A percentile compares a stretch with the other conserved stretches of the same genome.
Conservation (phyloP, 2,113 vertebrate genomes). For the Rynchops niger region DNA sequence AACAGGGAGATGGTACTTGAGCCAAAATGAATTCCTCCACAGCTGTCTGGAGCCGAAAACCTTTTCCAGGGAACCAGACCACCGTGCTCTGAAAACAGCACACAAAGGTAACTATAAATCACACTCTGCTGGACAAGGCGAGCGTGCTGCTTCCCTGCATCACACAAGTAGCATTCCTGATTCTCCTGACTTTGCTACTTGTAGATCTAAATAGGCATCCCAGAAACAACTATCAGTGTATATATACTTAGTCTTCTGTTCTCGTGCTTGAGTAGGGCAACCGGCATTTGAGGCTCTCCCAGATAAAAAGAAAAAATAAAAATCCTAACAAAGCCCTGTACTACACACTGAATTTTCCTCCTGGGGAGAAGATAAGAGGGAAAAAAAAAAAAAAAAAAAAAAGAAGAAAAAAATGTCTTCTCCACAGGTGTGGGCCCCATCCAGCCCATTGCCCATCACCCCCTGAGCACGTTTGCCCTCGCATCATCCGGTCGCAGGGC, state of each 20-base stretch:
- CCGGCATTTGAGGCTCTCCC: not conserved
- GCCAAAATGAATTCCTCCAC: not conserved
- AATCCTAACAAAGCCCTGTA: not conserved
- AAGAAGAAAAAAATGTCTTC: not conserved
- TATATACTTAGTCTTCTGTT: not conserved
- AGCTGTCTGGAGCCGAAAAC: not conserved
- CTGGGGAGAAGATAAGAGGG: not conserved
- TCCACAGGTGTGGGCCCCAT: not conserved
- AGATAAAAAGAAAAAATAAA: not conserved
- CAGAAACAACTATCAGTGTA: not conserved
- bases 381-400: too few relatives aligned
- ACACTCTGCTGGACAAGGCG: accelerated
- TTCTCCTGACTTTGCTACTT: not conserved
- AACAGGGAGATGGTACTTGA: not conserved
- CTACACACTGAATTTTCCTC: not conserved
- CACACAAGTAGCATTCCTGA: not conserved
- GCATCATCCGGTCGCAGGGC: not conserved
- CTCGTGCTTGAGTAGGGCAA: not conserved
- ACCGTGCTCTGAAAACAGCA: not conserved
- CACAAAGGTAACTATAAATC: not conserved
- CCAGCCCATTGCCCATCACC: not conserved
- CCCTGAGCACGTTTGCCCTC: not conserved
- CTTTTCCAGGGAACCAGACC: not conserved
- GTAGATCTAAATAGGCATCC: not conserved
- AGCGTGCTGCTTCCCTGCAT: accelerated